phyloP scores from a whole-genome alignment of 2,888 invertebrate genomes.

The Cerceris ruficornis region DNA sequence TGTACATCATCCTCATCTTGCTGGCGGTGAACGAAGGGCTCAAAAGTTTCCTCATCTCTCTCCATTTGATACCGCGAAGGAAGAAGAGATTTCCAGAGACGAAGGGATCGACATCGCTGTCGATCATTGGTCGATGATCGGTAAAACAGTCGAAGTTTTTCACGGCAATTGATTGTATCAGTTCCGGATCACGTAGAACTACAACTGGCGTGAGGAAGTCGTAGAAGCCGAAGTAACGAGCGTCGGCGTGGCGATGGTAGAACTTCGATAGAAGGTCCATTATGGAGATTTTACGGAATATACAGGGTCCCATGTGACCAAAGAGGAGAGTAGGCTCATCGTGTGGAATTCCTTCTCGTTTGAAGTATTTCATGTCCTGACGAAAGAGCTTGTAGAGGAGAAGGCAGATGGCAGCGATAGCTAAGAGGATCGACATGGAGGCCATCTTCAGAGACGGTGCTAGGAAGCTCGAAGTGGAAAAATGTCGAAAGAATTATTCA shows the following conservation, averaged over 20 bases:
- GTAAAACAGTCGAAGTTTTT: conserved; percentile 67
- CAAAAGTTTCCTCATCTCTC: conserved; percentile 82
- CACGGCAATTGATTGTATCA: conserved; percentile 62
- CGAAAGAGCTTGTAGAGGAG: too few species aligned
- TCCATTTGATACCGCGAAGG: conserved; percentile 79
- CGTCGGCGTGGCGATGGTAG: conserved; percentile 50
- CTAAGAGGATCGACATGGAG: too few species aligned
- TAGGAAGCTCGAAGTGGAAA: too few species aligned
- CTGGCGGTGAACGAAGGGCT: conserved; percentile 84
- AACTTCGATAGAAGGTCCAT: conserved; percentile 12
- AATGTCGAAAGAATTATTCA: too few species aligned
- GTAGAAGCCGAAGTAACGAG: conserved; percentile 66
- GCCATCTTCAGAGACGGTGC: too few species aligned
- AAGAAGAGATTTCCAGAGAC: conserved; percentile 57
- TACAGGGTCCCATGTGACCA: conserved; percentile 53
- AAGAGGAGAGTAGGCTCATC: too few species aligned
- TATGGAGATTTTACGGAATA: conserved; percentile 39
- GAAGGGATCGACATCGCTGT: conserved; percentile 54
- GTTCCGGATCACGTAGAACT: conserved; percentile 66
- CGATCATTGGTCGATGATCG: conserved; percentile 33
- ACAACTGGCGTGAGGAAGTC: conserved; percentile 61
- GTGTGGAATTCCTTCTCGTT: neutral
- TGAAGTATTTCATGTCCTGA: too few species aligned
- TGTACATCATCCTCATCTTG: conserved; percentile 83
- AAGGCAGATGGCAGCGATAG: too few species aligned